These are phyloP conservation scores for Dolichotis patagonum DNA, from an alignment of 2,113 vertebrate genomes.

Conservation along the genomic window DNA sequence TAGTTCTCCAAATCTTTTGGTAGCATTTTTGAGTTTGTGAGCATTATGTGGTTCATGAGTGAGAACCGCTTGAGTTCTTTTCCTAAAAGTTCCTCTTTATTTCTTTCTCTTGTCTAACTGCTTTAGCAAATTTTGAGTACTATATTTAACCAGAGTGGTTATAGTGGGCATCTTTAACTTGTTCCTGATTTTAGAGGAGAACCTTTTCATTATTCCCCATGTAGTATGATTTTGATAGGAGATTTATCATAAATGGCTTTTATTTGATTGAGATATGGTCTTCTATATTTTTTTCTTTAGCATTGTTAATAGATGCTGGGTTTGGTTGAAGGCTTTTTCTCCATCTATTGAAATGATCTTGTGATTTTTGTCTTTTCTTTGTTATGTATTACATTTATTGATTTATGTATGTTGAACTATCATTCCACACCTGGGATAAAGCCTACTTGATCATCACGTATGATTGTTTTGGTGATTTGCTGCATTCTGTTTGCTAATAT, in stretches of 20 bases:
- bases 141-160: neutral
- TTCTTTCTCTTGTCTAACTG: neutral
- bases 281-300: neutral
- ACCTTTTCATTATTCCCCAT: neutral
- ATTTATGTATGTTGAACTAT: neutral
- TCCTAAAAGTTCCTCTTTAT: neutral
- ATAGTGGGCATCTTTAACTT: neutral
- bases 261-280: neutral
- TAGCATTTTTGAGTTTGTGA: neutral
- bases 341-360: neutral
- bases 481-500: neutral
- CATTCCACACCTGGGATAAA: neutral
- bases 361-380: neutral
- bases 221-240: neutral
- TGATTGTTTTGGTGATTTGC: neutral
- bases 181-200: neutral
- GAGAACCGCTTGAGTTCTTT: neutral
- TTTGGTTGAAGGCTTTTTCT: neutral
- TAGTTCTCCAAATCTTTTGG: neutral
- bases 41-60: neutral
- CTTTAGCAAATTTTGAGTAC: neutral
- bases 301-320: neutral
- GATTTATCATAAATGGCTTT: neutral
- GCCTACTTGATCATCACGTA: neutral
- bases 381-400: neutral